Conservation (phyloP, 2,113 vertebrate genomes). For the Podarcis raffonei region DNA sequence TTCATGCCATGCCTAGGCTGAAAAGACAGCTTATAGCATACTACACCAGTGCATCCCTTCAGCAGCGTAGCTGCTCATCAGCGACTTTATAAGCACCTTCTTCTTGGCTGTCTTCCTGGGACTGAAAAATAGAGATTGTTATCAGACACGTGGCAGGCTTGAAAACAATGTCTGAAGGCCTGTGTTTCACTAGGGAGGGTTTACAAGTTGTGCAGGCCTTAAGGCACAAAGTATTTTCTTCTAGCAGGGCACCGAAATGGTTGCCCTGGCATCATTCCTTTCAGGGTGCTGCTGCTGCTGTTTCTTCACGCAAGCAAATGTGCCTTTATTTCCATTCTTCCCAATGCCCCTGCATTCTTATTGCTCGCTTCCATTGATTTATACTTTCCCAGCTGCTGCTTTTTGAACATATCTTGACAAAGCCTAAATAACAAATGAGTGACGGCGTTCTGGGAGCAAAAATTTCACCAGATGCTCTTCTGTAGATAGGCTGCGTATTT, state of each 20-base stretch:
- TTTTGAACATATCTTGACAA: slow-evolving; percentile 17
- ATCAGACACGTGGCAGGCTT: not conserved
- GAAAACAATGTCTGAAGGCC: not conserved
- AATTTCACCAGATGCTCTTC: slow-evolving; percentile 28
- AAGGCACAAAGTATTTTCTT: not conserved
- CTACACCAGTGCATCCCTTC: too few species aligned
- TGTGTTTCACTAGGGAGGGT: not conserved
- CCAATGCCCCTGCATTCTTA: not conserved
- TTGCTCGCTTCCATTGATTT: slow-evolving; percentile 6
- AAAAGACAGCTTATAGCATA: too few species aligned
- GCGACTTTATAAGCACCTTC: not conserved
- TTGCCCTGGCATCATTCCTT: not conserved
- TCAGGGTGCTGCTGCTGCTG: not conserved
- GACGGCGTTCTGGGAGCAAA: not conserved
- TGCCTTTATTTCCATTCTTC: slow-evolving; percentile 41
- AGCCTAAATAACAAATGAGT: slow-evolving; percentile 14
- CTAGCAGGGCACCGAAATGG: not conserved
- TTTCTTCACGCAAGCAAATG: accelerated
- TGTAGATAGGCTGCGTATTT: slow-evolving; percentile 1
- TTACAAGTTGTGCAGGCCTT: not conserved
- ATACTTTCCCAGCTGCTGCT: slow-evolving; percentile 14
- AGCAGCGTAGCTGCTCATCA: not conserved
- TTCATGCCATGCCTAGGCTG: not conserved
- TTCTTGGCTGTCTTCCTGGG: not conserved
- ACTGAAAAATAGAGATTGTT: not conserved